Base-by-base conservation (phyloP, 2,113 vertebrate genomes). In the Leptodactylus fuscus region DNA sequence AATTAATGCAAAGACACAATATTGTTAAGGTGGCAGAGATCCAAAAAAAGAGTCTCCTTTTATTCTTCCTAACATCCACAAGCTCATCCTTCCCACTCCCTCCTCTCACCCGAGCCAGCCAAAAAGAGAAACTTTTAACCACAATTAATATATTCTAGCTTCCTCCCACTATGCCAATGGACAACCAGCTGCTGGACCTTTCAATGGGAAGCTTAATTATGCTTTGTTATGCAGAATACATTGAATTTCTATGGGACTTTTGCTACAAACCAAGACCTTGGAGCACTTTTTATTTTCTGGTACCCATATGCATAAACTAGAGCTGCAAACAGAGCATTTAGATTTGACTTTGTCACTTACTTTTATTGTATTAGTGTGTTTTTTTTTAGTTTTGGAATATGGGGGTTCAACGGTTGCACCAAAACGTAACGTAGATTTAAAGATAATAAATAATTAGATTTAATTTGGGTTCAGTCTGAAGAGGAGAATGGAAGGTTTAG, bases 141-240 rank as follows among this genome's bases (percentile, higher is more conserved):
- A 88, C 90, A 90, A 89, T 90, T 93, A 95, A 94, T 93, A 93
- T 93, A 94, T 96, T 95, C 92, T 89, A 91, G 89, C 95, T 95
- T 93, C 94, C 92, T 91, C 94, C 94, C 93, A 55, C 34, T 81
- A 38, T 95, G 95, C 94, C 91, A 94, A 93, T 94, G 95, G 92
- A 93, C 93, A 95, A 95, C 96, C 97, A 99, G 97, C 97, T 99
- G 97, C 97, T 95, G 88, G 88, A 90, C 88, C 91, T 87, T 91
- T 97, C 94, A 98, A 98, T 97, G 92, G 96, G 93, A 89, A 94
- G 92, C 94, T 95, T 96, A 97, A 99, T 99, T 98, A 94, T 95
- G 94, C 94, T 98, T 98, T 99, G 96, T 98, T 94, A 97, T 97
- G 96, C 96, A 95, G 97, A 98, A 94, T 94, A 94, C 92, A 90